These are phyloP conservation scores for Oophaga sylvatica DNA, from an alignment of 2,797 vertebrate species.

Conservation along the genomic window DNA sequence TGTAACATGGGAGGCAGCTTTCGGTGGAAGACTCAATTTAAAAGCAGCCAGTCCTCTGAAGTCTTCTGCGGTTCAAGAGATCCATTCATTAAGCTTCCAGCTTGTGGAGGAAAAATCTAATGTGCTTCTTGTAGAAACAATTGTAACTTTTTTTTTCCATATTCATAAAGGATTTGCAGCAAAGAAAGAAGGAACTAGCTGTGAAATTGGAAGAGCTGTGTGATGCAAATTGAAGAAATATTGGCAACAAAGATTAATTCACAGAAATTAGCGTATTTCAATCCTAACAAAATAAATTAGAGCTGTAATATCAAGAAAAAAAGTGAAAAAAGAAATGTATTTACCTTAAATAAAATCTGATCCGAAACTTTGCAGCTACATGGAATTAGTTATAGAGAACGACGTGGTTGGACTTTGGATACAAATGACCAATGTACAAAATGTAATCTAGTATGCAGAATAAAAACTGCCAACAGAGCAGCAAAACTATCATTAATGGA, in stretches of 20 bases:
- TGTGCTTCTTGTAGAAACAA: constrained; percentile 1
- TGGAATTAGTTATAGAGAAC: background rate
- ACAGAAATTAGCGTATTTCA: background rate
- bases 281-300: background rate
- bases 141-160: constrained; percentile 31
- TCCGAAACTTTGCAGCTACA: background rate
- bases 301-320: background rate
- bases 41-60: constrained; percentile 18
- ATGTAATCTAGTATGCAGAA: background rate
- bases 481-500: constrained; percentile 1
- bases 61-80: constrained; percentile 25
- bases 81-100: constrained; percentile 15
- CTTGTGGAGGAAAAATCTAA: constrained; percentile 21
- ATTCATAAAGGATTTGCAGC: constrained; percentile 41
- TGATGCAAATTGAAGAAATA: constrained; percentile 1
- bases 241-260: background rate
- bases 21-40: constrained; percentile 26
- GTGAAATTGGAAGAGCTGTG: constrained; percentile 16
- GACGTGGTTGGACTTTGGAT: background rate
- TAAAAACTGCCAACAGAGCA: background rate
- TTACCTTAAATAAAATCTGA: background rate
- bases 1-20: background rate
- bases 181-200: background rate
- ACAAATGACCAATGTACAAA: background rate
- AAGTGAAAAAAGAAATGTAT: background rate